A percentile compares a stretch with the other conserved stretches of the same genome.
These are phyloP conservation scores for Sarcophilus harrisii DNA, from an alignment of 2,797 vertebrate genomes.

Conservation along the genomic window DNA sequence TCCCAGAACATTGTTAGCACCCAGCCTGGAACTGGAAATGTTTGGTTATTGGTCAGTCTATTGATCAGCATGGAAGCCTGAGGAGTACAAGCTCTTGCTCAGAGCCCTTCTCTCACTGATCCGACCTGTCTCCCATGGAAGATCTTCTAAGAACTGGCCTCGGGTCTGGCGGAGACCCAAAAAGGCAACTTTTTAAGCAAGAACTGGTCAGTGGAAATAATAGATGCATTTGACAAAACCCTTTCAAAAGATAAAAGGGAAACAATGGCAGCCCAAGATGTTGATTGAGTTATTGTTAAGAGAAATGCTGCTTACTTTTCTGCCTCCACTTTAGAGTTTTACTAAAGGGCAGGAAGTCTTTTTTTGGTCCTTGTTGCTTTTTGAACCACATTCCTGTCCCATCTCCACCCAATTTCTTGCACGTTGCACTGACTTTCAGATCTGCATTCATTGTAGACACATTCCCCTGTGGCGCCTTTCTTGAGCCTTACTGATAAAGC, in stretches of 20 bases:
- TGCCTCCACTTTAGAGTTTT: neutral
- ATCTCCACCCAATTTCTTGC: neutral
- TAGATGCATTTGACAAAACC: conserved; percentile 1
- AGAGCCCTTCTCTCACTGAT: neutral
- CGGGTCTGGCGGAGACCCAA: neutral
- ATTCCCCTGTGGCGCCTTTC: neutral
- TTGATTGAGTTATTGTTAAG: neutral
- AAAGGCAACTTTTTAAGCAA: neutral
- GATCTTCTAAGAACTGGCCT: neutral
- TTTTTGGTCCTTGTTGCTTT: neutral
- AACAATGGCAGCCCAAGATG: neutral
- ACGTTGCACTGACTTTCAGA: neutral
- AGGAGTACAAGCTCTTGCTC: neutral
- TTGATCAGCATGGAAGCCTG: neutral
- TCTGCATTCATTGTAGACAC: neutral
- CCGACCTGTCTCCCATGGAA: neutral
- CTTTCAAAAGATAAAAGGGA: neutral
- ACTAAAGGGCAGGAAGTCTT: neutral
- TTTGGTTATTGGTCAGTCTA: neutral
- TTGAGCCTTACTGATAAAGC: neutral
- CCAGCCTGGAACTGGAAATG: neutral
- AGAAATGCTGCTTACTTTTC: neutral
- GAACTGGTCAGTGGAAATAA: neutral
- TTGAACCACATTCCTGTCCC: neutral
- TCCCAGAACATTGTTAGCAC: neutral